These are phyloP conservation scores for Paraescarpia echinospica DNA, from an alignment of 1,140 invertebrate genomes.

Conservation along the genomic window DNA sequence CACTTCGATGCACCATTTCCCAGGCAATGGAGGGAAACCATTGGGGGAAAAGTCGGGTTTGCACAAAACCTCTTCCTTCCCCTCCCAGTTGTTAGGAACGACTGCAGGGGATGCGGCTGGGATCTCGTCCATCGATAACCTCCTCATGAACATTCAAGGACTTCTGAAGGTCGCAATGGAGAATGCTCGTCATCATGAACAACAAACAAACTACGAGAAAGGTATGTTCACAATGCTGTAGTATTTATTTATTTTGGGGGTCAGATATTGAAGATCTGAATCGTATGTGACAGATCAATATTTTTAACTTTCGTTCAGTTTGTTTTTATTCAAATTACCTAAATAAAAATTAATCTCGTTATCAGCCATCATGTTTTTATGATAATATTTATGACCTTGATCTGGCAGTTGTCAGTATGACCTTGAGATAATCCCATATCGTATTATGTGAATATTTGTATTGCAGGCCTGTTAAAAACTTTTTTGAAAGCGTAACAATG, in stretches of 20 bases:
- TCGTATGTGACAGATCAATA: not conserved
- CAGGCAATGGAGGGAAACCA: not conserved
- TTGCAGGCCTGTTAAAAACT: not conserved
- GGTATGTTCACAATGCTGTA: constrained; percentile 64
- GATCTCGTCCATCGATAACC: constrained; percentile 81
- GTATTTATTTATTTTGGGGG: not conserved
- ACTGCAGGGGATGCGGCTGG: not conserved
- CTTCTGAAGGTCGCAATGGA: constrained; percentile 92
- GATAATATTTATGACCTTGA: not conserved
- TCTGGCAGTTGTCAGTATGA: not conserved
- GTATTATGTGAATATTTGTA: not conserved
- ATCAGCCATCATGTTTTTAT: not conserved
- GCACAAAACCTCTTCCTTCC: not conserved
- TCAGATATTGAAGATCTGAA: not conserved
- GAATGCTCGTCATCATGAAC: constrained; percentile 91
- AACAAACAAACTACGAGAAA: constrained; percentile 95
- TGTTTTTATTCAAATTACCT: not conserved
- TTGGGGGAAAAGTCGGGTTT: not conserved
- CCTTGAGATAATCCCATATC: not conserved
- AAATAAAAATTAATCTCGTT: not conserved
- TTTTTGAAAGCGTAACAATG: not conserved
- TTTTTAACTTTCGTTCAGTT: not conserved
- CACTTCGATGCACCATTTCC: not conserved
- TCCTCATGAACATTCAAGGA: constrained; percentile 91
- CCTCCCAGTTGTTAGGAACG: not conserved